Evolutionary conservation across 2,797 vertebrate genomes (phyloP), one percentile per base, ranked within the genome.

Genomic region (Psittacula echo): DNA sequence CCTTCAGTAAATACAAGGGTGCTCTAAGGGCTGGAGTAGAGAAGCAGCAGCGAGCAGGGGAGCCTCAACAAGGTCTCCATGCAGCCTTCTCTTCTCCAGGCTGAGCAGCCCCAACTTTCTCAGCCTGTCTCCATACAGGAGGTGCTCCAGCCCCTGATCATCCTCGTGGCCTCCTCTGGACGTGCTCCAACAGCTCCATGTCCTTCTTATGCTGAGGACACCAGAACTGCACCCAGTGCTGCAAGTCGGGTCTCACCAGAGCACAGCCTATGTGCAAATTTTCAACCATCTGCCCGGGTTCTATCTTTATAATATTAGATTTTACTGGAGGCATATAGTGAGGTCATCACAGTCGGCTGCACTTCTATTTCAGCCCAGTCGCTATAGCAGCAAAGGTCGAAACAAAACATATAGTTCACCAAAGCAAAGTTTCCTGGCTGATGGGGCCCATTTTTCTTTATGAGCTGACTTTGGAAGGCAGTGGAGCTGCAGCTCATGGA

Each of bases 401-500:
- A 96, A 91, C 89, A 96, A 86, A 83, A 89, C 22, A 73, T 65
- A 74, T 34, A 61, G 64, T 22, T 54, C 58, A 60, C 86, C 61
- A 21, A 80, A 44, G 30, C 32, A 73, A 56, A 94, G 74, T 78
- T 92, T 97, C 66, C 96, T 97, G 96, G 94, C 96, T 22, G 53
- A 32, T 3, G 80, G 29, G 17, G 19, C 61, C 89, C 75, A 39
- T 94, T 94, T 78, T 62, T 53, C 75, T 88, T 86, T 79, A 7
- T 20, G 75, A 86, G 86, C 54, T 76, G 94, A 92, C 65, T 90
- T 73, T 53, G 91, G 91, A 86, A 94, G 72, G 39, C 22, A 26
- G 79, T 8, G 4, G 54, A 56, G 76, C 51, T 17, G 87, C 54
- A 56, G 64, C 42, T 94, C 65, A 93, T 45, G 62, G 45, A 94